These are phyloP conservation scores for Eremophila alpestris DNA, from an alignment of 2,797 vertebrate species.

Conservation along the genomic window DNA sequence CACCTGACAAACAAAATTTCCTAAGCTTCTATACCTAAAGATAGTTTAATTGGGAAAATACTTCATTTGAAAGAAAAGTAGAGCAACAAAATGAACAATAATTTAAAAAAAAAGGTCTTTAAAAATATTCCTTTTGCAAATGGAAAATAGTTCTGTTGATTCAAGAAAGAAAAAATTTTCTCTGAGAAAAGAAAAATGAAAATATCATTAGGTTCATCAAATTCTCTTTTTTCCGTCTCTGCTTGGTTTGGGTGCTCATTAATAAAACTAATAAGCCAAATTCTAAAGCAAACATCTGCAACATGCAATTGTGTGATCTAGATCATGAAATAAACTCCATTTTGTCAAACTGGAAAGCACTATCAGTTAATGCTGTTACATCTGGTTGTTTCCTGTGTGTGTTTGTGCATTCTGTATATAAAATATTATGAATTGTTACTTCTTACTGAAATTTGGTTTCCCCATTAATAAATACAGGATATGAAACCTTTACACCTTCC, in stretches of 20 bases:
- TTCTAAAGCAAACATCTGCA: background rate
- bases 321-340: background rate
- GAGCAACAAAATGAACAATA: background rate
- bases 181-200: background rate
- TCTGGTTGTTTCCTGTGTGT: background rate
- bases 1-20: slow-evolving; percentile 24
- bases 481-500: background rate
- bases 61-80: slow-evolving; percentile 8
- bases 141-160: background rate
- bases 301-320: background rate
- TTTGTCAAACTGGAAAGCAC: background rate
- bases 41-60: slow-evolving; percentile 24
- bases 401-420: background rate
- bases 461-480: background rate
- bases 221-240: background rate
- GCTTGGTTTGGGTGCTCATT: background rate
- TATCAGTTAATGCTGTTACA: background rate
- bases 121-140: background rate
- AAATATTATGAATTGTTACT: background rate
- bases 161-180: background rate
- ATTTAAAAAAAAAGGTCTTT: background rate
- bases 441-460: background rate
- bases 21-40: background rate
- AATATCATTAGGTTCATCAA: background rate
- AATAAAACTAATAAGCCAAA: background rate